Evolutionary conservation across 2,888 invertebrate genomes (phyloP), one percentile per base, ranked within the genome.

Genomic region (Torymus texanus): DNA sequence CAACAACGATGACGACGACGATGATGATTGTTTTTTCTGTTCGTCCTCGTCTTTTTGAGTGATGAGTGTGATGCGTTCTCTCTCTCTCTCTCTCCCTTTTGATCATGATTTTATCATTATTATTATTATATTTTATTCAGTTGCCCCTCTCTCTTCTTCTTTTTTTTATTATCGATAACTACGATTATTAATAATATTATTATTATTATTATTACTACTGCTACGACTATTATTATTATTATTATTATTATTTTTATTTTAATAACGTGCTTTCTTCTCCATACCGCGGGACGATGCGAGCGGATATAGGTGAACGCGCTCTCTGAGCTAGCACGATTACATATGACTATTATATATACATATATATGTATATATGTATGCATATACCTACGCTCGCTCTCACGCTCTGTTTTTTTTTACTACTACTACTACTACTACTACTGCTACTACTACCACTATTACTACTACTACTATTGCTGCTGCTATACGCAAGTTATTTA

Each of bases 21-120:
- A 41, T 8, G 41, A 8, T 41, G 41, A 41, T 41, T 41, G 41
- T 41, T 41, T 41, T 41, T 55, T 71, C n/a, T 56, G 14, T 21
- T 76, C 29, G 66, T 73, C 41, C 53, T 65, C 29, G 55, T 78
- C 55, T 78, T 72, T 78, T 73, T 67, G 61, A 55, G 61, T 67
- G 63, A 51, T 63, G 41, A 41, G 62, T 56, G 55, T 61, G 72
- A 78, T 53, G 70, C 65, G 59, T 72, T 66, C 72, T 78, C 78
- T 78, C 78, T 55, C 67, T 61, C 67, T 50, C 73, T 72, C 73
- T 61, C 67, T 50, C 73, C 67, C 73, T 18, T 66, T 41, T 41
- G 41, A 41, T 41, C 41, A n/a, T 11, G n/a, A 41, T 75, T n/a
- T 55, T 55, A 68, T 67, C 55, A 75, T 29, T 68, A 68, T 67